Percentiles rank a stretch among this genome's conserved stretches.
phyloP scores from a whole-genome alignment of 2,113 vertebrate genomes.

The Laticauda laticaudata region DNA sequence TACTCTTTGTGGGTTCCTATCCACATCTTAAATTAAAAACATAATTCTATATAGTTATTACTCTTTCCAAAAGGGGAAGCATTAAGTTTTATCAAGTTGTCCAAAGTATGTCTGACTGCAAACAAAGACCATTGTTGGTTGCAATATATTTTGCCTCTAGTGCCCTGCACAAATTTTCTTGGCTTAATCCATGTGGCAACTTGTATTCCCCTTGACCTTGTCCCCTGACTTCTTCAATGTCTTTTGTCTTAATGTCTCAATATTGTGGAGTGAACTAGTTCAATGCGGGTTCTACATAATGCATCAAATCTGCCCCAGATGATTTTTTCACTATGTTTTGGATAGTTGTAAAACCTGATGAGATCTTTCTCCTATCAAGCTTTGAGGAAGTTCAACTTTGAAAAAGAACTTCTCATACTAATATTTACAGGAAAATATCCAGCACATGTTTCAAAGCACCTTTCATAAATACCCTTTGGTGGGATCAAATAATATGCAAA shows the following conservation, averaged over 20 bases:
- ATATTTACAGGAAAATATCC: not conserved
- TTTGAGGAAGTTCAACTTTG: not conserved
- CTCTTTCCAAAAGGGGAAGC: not conserved
- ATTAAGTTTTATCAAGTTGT: not conserved
- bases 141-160: not conserved
- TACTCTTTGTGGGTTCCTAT: not conserved
- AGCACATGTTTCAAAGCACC: not conserved
- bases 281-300: conserved; percentile 54
- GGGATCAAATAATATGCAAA: not conserved
- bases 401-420: not conserved
- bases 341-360: conserved; percentile 49
- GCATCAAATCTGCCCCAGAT: conserved; percentile 38
- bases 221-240: not conserved
- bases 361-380: conserved; percentile 46
- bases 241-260: conserved; percentile 31
- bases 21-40: conserved; percentile 4
- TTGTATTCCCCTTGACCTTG: conserved; percentile 26
- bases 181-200: conserved; percentile 1
- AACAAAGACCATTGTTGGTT: not conserved
- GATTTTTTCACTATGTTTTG: conserved; percentile 44
- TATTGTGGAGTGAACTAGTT: conserved; percentile 15
- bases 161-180: not conserved
- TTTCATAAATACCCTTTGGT: rapidly evolving
- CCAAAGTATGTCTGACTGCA: not conserved
- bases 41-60: not conserved